Evolutionary conservation across 2,888 invertebrate species (phyloP).

Genomic region (Dicranocentrus wangi): DNA sequence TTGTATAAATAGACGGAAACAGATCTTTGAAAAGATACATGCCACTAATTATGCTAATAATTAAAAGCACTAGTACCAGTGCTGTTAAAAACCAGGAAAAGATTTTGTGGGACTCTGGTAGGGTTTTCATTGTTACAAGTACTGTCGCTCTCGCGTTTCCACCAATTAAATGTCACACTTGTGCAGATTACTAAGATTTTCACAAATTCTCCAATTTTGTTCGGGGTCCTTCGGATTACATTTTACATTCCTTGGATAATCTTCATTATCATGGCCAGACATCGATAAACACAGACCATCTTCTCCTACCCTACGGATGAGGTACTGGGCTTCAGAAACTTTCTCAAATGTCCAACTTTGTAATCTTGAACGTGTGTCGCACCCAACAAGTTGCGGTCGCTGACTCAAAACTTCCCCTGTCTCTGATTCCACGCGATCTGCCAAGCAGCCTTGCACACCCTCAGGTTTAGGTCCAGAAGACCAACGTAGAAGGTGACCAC

Average conservation of each 20-base stretch:
- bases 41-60: too few relatives aligned
- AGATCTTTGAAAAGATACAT: too few relatives aligned
- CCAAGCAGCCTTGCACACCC: constrained; percentile 66
- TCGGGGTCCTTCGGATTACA: constrained; percentile 61
- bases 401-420: constrained; percentile 35
- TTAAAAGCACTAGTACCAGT: constrained; percentile 26
- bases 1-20: too few relatives aligned
- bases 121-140: not conserved
- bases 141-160: not conserved
- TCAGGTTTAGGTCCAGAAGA: constrained; percentile 60
- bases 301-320: constrained; percentile 45
- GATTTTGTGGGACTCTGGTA: constrained; percentile 24
- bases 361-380: constrained; percentile 56
- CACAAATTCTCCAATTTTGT: constrained; percentile 69
- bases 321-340: constrained; percentile 46
- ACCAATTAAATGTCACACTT: constrained; percentile 62
- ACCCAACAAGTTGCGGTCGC: constrained; percentile 58
- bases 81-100: constrained; percentile 40
- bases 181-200: constrained; percentile 45
- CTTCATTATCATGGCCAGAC: constrained; percentile 58
- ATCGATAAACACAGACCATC: constrained; percentile 53
- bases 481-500: constrained; percentile 67
- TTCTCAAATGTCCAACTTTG: constrained; percentile 67
- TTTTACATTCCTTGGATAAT: constrained; percentile 34
- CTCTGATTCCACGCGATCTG: constrained; percentile 49